Base-by-base conservation (phyloP, 2,888 invertebrate species). In the Onchidella celtica region DNA sequence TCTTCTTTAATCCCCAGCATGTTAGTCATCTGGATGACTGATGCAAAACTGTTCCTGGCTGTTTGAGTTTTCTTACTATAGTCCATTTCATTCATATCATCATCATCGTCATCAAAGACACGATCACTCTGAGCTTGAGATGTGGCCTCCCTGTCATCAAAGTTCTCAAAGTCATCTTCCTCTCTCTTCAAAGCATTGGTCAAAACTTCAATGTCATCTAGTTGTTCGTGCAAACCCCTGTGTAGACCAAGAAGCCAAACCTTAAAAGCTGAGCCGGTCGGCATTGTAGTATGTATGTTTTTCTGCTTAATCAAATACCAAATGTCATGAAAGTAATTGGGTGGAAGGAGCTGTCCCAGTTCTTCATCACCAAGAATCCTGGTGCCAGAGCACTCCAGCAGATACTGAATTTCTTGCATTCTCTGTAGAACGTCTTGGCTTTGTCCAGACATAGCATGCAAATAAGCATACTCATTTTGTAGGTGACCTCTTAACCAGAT, bases 81-180 rank as follows among this genome's bases (percentile, higher is more conserved):
- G 6, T 36, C 73, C 4, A 63, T 34, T 9, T 69, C 69, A 27
- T 81, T 76, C n/a, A n/a, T n/a, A 27, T 74, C 75, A 38, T 74
- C 74, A 38, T 78, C 83, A 47, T 70, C 78, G n/a, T 76, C 40
- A 21, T 77, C 76, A 40, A 77, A 68, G 3, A 68, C 40, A 11
- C 82, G 78, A n/a, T 78, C 66, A 55, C 40, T 82, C 74, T 82
- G 78, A 4, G 66, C 65, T 17, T 59, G n/a, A 1, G 73, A 61
- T 0, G 82, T 74, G 6, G 74, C 82, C 14, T 75, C 76, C 4
- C n/a, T 55, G 32, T 80, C 74, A 65, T 75, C 68, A 36, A 40
- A 34, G 27, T 6, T 76, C 6, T 79, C 75, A 27, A 21, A n/a
- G 21, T 61, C 73, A 21, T 27, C 32, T 17, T 36, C 38, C 34